phyloP scores from a whole-genome alignment of 2,888 invertebrate genomes.

The Lordiphosa fenestrarum region DNA sequence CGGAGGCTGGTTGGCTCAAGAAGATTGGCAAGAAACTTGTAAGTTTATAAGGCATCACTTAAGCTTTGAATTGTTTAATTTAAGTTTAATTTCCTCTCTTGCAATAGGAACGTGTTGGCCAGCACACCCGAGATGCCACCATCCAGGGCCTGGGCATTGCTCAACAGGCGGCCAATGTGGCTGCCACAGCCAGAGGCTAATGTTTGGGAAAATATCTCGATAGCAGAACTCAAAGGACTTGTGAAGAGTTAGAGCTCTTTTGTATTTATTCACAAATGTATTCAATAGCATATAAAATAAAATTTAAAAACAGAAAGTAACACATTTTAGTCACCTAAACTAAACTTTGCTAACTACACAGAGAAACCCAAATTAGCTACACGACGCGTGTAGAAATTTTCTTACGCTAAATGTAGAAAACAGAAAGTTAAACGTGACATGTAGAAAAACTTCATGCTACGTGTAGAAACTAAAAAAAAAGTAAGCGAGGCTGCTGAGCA shows the following conservation, averaged over 20 bases:
- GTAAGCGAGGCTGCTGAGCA: too few relatives aligned
- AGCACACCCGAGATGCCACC: slow-evolving; percentile 70
- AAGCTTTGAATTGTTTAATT: too few relatives aligned
- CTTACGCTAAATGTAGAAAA: too few relatives aligned
- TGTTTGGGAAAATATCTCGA: neutral
- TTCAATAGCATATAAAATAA: neutral
- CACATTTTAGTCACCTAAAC: too few relatives aligned
- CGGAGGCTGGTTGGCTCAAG: slow-evolving; percentile 72
- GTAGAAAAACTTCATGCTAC: too few relatives aligned
- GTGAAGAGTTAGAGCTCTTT: neutral
- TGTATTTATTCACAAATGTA: slow-evolving; percentile 4
- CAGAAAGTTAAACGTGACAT: too few relatives aligned
- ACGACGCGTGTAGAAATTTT: too few relatives aligned
- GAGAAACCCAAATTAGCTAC: too few relatives aligned
- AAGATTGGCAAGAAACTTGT: slow-evolving; percentile 67
- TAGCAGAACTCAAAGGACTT: too few relatives aligned
- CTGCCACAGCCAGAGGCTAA: slow-evolving; percentile 51
- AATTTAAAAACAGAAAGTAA: neutral
- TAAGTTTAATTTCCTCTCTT: neutral
- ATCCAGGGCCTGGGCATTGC: slow-evolving; percentile 67
- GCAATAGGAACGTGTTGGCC: slow-evolving; percentile 53
- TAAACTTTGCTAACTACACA: too few relatives aligned
- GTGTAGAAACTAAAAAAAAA: too few relatives aligned
- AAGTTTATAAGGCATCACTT: slow-evolving; percentile 22
- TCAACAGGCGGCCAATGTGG: slow-evolving; percentile 54